Percentiles rank a stretch among this genome's conserved stretches.
These are phyloP conservation scores for Rhopilema esculentum DNA, from an alignment of 30 jellyfish, hydroid and myxozoan genomes.

Conservation along the genomic window DNA sequence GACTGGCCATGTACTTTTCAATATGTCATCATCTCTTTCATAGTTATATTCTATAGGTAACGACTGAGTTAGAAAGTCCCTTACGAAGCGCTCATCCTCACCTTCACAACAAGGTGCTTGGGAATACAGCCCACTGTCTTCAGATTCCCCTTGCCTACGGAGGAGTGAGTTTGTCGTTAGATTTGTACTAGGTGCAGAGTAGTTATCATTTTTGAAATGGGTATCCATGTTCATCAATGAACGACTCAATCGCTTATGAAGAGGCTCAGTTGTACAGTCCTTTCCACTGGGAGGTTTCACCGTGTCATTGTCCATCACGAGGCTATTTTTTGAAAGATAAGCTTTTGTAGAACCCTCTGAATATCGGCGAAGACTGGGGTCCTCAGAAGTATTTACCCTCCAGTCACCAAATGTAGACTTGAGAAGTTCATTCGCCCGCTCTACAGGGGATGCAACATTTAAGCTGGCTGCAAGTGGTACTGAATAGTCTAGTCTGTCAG, in stretches of 20 bases:
- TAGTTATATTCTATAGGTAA: conserved; percentile 10
- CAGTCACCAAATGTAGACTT: conserved; percentile 43
- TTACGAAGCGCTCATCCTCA: conserved; percentile 20
- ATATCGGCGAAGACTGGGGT: not conserved
- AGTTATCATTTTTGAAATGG: not conserved
- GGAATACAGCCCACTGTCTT: not conserved
- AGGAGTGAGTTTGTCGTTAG: not conserved
- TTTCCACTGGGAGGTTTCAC: not conserved
- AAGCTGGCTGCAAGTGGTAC: not conserved
- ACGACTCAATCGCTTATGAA: not conserved
- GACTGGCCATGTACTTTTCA: conserved; percentile 66
- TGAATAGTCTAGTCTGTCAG: not conserved
- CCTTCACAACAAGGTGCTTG: not conserved
- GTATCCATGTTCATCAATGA: not conserved
- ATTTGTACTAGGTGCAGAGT: not conserved
- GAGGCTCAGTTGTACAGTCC: not conserved
- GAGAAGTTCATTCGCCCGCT: conserved; percentile 26
- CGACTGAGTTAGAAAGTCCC: conserved; percentile 22
- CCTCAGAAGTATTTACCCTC: conserved; percentile 4
- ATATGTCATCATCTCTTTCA: conserved; percentile 12
- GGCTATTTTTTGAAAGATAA: not conserved
- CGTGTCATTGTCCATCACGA: not conserved
- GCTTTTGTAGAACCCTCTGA: no score
- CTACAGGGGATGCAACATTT: not conserved
- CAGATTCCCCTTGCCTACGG: not conserved